phyloP scores from a whole-genome alignment of 2,113 vertebrate genomes.

The Glaucidium brasilianum region DNA sequence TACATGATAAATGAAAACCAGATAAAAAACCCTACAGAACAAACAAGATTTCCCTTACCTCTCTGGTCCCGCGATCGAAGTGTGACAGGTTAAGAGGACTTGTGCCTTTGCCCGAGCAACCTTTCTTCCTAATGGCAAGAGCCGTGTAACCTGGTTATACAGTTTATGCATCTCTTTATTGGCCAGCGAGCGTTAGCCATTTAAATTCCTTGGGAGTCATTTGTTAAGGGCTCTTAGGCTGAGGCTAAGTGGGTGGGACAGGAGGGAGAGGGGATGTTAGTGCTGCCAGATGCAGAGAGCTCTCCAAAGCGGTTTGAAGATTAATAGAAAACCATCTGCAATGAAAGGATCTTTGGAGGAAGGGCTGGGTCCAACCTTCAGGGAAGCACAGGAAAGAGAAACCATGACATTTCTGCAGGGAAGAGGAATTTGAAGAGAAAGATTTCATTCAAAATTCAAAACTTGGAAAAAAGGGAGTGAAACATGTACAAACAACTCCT shows the following conservation, averaged over 20 bases:
- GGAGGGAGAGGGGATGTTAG: conserved; percentile 50
- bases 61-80: conserved; percentile 34
- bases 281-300: conserved; percentile 33
- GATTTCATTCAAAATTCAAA: conserved; percentile 38
- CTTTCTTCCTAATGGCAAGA: conserved; percentile 67
- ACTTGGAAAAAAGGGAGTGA: conserved; percentile 49
- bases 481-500: conserved; percentile 63
- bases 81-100: conserved; percentile 54
- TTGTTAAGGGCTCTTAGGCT: conserved; percentile 76
- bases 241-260: conserved; percentile 67
- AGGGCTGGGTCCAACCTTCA: background rate
- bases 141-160: conserved; percentile 40
- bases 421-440: background rate
- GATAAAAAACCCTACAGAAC: background rate
- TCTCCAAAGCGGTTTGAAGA: conserved; percentile 47
- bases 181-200: conserved; percentile 70
- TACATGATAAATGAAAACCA: conserved; percentile 20
- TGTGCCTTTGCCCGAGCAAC: conserved; percentile 53
- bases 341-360: conserved; percentile 4
- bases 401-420: background rate
- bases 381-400: background rate
- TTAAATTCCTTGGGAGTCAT: conserved; percentile 79
- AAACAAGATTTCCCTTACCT: conserved; percentile 75
- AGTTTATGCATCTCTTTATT: conserved; percentile 68
- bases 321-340: conserved; percentile 48